Percentiles rank a stretch among this genome's conserved stretches.
phyloP scores from a whole-genome alignment of 2,888 invertebrate genomes.

The Teleogryllus oceanicus region DNA sequence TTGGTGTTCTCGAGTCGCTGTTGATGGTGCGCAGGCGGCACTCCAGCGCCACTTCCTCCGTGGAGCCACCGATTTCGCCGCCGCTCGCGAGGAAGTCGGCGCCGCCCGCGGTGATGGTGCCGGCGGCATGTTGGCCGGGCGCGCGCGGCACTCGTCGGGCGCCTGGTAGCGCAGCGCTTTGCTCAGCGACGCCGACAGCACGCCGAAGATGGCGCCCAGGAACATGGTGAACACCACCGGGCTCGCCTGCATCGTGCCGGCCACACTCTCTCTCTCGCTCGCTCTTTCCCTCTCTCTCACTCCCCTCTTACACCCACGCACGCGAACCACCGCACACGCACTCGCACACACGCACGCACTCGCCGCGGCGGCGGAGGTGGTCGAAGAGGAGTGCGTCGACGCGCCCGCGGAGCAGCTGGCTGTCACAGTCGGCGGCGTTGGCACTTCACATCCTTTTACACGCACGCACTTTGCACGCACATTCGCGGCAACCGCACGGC shows the following conservation, averaged over 20 bases:
- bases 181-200: constrained; percentile 58
- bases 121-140: constrained; percentile 57
- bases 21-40: constrained; percentile 73
- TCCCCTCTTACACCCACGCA: background rate
- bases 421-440: constrained; percentile 21
- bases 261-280: background rate
- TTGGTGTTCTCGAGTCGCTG: constrained; percentile 78
- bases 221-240: constrained; percentile 58
- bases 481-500: constrained; percentile 4
- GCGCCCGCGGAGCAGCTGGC: background rate
- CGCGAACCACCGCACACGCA: background rate
- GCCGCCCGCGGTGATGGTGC: constrained; percentile 54
- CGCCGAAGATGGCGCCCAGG: constrained; percentile 59
- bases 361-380: background rate
- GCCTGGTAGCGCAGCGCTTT: constrained; percentile 68
- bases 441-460: constrained; percentile 24
- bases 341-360: background rate
- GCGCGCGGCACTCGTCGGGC: constrained; percentile 79
- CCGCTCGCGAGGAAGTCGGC: constrained; percentile 47
- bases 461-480: background rate
- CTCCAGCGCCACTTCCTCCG: constrained; percentile 64
- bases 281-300: background rate
- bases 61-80: constrained; percentile 25
- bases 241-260: constrained; percentile 43
- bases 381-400: background rate